These are phyloP conservation scores for Monodelphis domestica DNA, from an alignment of 2,797 vertebrate genomes.

Conservation along the genomic window DNA sequence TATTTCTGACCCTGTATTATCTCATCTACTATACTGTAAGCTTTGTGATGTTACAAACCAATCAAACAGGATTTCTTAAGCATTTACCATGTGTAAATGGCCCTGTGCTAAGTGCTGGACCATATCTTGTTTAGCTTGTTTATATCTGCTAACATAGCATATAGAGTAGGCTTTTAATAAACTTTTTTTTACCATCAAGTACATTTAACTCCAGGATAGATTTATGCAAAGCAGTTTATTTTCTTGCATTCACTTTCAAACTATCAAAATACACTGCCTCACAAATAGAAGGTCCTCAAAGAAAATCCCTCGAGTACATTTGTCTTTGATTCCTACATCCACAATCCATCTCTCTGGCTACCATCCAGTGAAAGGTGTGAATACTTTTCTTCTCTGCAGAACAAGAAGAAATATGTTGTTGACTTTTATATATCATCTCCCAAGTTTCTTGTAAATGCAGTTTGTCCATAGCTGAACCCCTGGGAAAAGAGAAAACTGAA, in stretches of 20 bases:
- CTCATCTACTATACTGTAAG: not conserved
- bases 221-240: not conserved
- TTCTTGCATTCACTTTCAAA: not conserved
- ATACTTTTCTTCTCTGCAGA: conserved; percentile 30
- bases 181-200: not conserved
- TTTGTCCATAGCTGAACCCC: not conserved
- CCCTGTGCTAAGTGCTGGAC: not conserved
- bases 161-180: not conserved
- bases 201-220: not conserved
- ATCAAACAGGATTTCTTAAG: not conserved
- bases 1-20: not conserved
- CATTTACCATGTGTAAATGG: not conserved
- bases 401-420: not conserved
- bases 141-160: not conserved
- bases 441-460: not conserved
- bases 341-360: not conserved
- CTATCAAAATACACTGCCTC: not conserved
- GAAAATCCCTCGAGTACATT: not conserved
- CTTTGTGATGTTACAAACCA: not conserved
- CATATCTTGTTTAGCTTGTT: not conserved
- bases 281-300: not conserved
- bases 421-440: not conserved
- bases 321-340: not conserved
- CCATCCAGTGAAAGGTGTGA: not conserved
- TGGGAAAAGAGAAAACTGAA: not conserved